Conservation (phyloP, 2,113 vertebrate genomes). For the Micromys minutus region DNA sequence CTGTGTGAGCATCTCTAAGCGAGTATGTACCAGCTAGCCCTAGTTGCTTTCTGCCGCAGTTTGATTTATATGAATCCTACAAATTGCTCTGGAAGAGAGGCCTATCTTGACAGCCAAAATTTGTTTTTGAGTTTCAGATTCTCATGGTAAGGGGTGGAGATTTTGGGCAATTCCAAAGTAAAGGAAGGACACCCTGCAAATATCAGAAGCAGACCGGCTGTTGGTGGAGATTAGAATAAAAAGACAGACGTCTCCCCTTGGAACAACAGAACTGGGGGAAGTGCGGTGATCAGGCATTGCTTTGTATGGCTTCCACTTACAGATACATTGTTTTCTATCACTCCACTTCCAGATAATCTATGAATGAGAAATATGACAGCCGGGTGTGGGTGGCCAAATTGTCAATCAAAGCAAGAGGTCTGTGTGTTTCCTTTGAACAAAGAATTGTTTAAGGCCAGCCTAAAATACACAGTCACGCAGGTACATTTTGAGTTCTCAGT, state of each 20-base stretch:
- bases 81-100: not conserved
- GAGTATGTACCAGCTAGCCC: slow-evolving; percentile 34
- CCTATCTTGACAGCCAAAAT: not conserved
- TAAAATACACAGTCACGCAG: not conserved
- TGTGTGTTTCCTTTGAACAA: not conserved
- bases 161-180: slow-evolving; percentile 33
- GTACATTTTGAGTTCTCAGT: slow-evolving; percentile 5
- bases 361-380: slow-evolving; percentile 51
- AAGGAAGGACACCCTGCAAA: slow-evolving; percentile 30
- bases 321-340: too few relatives aligned
- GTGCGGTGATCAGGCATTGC: not conserved
- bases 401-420: not conserved
- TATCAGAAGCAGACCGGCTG: slow-evolving; percentile 6
- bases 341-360: not conserved
- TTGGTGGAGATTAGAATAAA: not conserved
- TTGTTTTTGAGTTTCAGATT: slow-evolving; percentile 37
- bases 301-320: not conserved
- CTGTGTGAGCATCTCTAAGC: slow-evolving; percentile 27
- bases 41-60: not conserved
- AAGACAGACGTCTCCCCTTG: not conserved
- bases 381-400: not conserved
- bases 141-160: slow-evolving; percentile 22
- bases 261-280: not conserved
- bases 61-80: slow-evolving; percentile 23
- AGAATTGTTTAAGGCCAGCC: not conserved